Conservation (phyloP, 1,140 invertebrate species). For the Idris sp. region DNA sequence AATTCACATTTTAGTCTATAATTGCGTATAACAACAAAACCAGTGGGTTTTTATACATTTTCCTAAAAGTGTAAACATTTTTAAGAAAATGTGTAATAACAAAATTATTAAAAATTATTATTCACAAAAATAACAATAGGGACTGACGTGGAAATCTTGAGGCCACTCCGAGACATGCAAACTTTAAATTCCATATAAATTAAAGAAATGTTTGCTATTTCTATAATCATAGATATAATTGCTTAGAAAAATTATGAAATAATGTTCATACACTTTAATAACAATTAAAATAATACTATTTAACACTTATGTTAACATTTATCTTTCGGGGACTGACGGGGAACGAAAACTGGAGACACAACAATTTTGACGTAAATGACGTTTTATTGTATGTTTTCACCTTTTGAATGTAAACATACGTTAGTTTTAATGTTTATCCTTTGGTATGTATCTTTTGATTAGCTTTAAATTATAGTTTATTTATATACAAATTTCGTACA, state of each 20-base stretch:
- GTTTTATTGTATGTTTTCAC: constrained; percentile 2
- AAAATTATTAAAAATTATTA: constrained; percentile 7
- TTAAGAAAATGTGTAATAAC: constrained; percentile 15
- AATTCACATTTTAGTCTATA: no score
- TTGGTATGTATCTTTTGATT: no score
- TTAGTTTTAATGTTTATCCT: constrained; percentile 10
- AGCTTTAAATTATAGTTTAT: no score
- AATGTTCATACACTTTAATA: constrained; percentile 1
- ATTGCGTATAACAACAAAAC: no score
- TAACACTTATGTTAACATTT: constrained; percentile 4
- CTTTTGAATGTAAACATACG: constrained; percentile 10
- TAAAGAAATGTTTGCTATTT: constrained; percentile 14
- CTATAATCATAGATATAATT: background rate
- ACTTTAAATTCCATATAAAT: constrained; percentile 21
- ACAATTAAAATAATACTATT: constrained; percentile 9
- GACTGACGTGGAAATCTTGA: constrained; percentile 14
- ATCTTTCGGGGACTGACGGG: background rate
- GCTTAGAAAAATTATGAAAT: constrained; percentile 1
- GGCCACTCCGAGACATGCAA: constrained; percentile 13
- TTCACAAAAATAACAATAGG: constrained; percentile 21
- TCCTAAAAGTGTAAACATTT: no score
- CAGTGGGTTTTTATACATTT: no score
- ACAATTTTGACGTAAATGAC: constrained; percentile 3
- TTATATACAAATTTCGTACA: no score
- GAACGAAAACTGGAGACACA: constrained; percentile 12